Evolutionary conservation across 1,140 invertebrate genomes (phyloP).

Genomic region (Ceratina calcarata): DNA sequence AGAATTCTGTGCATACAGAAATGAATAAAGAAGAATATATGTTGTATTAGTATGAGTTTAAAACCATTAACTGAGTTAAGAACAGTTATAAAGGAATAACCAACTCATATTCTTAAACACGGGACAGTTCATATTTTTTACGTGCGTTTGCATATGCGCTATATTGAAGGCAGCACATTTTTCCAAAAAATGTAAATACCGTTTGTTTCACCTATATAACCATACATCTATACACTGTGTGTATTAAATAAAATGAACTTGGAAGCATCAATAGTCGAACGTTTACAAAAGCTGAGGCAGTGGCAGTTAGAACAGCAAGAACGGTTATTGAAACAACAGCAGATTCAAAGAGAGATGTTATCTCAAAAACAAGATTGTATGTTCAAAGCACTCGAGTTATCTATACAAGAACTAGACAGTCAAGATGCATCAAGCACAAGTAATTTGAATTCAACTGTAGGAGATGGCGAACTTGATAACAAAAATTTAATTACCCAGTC

Average conservation of each 20-base stretch:
- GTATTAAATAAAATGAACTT: slow-evolving; percentile 59
- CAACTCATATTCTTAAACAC: too few relatives aligned
- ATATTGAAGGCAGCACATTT: too few relatives aligned
- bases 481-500: not conserved
- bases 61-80: too few relatives aligned
- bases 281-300: slow-evolving; percentile 68
- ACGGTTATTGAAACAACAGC: slow-evolving; percentile 68
- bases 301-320: slow-evolving; percentile 72
- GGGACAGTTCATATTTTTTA: too few relatives aligned
- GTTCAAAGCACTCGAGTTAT: slow-evolving; percentile 66
- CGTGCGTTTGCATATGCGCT: too few relatives aligned
- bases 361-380: slow-evolving; percentile 68
- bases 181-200: too few relatives aligned
- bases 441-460: not conserved
- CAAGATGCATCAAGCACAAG: not conserved
- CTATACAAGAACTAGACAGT: slow-evolving; percentile 55
- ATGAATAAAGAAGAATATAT: too few relatives aligned
- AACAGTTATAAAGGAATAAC: too few relatives aligned
- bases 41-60: too few relatives aligned
- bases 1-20: too few relatives aligned
- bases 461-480: not conserved
- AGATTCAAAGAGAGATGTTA: slow-evolving; percentile 69
- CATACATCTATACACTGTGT: not conserved
- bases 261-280: slow-evolving; percentile 68
- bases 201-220: too few relatives aligned